Evolutionary conservation across 2,797 vertebrate genomes (phyloP), one percentile per base, ranked within the genome.

Genomic region (Numenius phaeopus): DNA sequence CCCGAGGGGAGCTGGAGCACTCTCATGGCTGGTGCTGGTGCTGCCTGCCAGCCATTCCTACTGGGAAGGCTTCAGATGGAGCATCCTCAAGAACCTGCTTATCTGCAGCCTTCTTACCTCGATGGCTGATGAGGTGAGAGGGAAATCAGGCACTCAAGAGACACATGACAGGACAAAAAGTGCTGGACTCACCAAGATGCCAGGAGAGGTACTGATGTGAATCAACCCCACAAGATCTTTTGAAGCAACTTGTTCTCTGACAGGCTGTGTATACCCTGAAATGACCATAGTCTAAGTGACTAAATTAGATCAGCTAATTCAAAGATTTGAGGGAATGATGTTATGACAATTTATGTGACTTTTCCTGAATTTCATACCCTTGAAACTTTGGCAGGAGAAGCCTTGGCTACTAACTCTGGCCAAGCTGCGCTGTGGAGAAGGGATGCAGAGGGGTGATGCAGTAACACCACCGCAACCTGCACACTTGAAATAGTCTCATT

Each of bases 91-190:
- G 54, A 52, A 80, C 30, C 11, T 17, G 34, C 49, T 52, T 37
- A n/a, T 57, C 62, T 72, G 64, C 37, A 90, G 79, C 37, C 5
- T 54, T 91, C 58, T 76, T 47, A 29, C 26, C 11, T 12, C 7
- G 1, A 22, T 57, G 66, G 39, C 24, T 0, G 0, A 24, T 10
- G 71, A 76, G 0, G 22, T 9, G 71, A 76, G 40, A 57, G 49
- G 62, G 54, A 71, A 84, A 58, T 65, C 37, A 65, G 37, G 19
- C 26, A 34, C 39, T 55, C 21, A 17, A 26, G 55, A 78, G 40
- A n/a, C 29, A 7, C 13, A 30, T 2, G 44, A 61, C 57, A 64
- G 39, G 55, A 72, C 13, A 19, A 84, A 75, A 50, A 61, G 47
- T 2, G 2, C 32, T 57, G 69, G 70, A 22, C 34, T 77, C 11